Conservation (phyloP, 2,888 invertebrate genomes). For the Nephrotoma flavescens region DNA sequence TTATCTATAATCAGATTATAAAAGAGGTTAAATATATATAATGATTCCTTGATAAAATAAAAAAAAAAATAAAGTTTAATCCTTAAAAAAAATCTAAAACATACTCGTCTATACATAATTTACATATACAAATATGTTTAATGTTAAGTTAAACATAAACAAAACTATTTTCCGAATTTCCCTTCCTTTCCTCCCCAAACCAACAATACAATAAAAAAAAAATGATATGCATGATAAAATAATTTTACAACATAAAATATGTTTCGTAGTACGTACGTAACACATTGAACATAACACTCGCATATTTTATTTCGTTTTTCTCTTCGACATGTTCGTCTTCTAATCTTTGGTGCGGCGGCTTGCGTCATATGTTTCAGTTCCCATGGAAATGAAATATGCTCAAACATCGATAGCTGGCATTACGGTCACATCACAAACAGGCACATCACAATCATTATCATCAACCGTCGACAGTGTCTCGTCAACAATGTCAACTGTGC, state of each 20-base stretch:
- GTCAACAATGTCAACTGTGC: conserved; percentile 11
- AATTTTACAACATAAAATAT: not conserved
- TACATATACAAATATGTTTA: not conserved
- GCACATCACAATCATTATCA: conserved; percentile 24
- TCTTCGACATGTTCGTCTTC: not conserved
- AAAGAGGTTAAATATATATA: not conserved
- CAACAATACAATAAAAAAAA: not conserved
- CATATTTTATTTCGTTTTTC: not conserved
- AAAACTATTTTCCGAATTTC: not conserved
- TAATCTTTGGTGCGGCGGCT: not conserved
- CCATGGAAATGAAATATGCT: conserved; percentile 30
- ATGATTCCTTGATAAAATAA: not conserved
- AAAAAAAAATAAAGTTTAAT: not conserved
- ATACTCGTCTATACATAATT: not conserved
- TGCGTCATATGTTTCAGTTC: conserved; percentile 22
- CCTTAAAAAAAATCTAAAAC: not conserved
- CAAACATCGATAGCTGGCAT: conserved; percentile 17
- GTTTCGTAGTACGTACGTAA: not conserved
- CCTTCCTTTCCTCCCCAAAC: not conserved
- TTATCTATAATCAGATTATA: not conserved
- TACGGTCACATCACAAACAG: conserved; percentile 14
- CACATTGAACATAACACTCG: not conserved
- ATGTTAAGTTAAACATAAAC: not conserved
- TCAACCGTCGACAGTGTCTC: not conserved
- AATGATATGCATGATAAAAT: not conserved